Base-by-base conservation (phyloP, 2,888 invertebrate species). In the Chrysolina oricalcia region DNA sequence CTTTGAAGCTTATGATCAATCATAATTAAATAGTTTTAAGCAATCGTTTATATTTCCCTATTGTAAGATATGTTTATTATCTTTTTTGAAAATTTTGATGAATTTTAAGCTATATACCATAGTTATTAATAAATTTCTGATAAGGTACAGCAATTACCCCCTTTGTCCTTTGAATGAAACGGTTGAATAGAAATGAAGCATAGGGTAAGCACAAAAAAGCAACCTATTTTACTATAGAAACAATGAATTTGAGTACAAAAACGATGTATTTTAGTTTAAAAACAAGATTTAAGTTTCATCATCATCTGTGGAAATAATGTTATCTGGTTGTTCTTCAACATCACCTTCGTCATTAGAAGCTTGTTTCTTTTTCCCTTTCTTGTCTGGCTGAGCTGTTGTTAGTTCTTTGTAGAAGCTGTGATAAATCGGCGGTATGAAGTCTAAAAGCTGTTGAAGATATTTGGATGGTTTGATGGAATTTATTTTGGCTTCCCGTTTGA, bases 141-240 rank as follows among this genome's bases (percentile, higher is more conserved):
- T 8, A 56, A 56, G 9, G 56, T 19, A 56, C 8, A 11, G 4
- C 4, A 3, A 2, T 56, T 11, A 43, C 56, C 9, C 13, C 2
- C 4, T 11, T 56, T 10, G 56, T 56, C 17, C 17, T n/a, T 21
- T 56, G 4, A 56, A 56, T 13, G 10, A 21, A 56, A 56, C 3
- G 56, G 13, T 56, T 56, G 21, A 56, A 56, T 17, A 56, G 43
- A 17, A 56, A 56, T 56, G 56, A 56, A 56, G 56, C 3, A 56
- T 13, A 11, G 4, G 56, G 56, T 56, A 4, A 56, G 4, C 13
- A 8, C 4, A 8, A 2, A 56, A 2, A 56, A 5, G n/a, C n/a
- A n/a, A n/a, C n/a, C n/a, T 11, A 19, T 27, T 27, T 56, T 56
- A 56, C 4, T 56, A 56, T 56, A 8, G 5, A 56, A 56, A 56